A percentile compares a stretch with the other conserved stretches of the same genome.
phyloP scores from a whole-genome alignment of 2,888 invertebrate genomes.

The Sclerodermus sp. region DNA sequence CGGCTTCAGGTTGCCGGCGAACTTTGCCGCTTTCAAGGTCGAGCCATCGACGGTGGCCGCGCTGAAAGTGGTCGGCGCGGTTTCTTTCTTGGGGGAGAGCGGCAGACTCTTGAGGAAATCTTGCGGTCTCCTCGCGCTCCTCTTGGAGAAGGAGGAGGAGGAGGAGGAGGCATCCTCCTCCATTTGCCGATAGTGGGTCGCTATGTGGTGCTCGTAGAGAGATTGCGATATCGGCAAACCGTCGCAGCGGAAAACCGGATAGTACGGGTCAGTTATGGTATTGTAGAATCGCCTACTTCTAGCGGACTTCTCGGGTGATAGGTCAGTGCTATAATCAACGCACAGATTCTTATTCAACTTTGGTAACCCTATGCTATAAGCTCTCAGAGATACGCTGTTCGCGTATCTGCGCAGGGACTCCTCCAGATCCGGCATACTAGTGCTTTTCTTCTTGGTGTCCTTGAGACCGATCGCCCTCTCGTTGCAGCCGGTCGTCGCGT shows the following conservation, averaged over 20 bases:
- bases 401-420: slow-evolving; percentile 65
- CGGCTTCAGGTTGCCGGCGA: slow-evolving; percentile 32
- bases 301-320: slow-evolving; percentile 39
- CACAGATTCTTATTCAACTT: slow-evolving; percentile 48
- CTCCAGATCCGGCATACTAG: slow-evolving; percentile 68
- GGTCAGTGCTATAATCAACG: slow-evolving; percentile 28
- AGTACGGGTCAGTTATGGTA: slow-evolving; percentile 78
- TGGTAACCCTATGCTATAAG: slow-evolving; percentile 59
- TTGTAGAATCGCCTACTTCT: slow-evolving; percentile 60
- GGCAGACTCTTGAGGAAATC: neutral
- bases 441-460: slow-evolving; percentile 46
- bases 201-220: slow-evolving; percentile 71
- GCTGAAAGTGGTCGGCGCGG: neutral
- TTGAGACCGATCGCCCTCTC: slow-evolving; percentile 31
- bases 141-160: no score
- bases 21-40: slow-evolving; percentile 7
- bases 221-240: slow-evolving; percentile 75
- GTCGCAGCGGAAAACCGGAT: slow-evolving; percentile 75
- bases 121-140: neutral
- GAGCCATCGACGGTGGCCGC: neutral
- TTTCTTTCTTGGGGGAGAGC: neutral
- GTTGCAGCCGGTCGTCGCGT: slow-evolving; percentile 26
- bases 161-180: slow-evolving; percentile 21
- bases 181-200: slow-evolving; percentile 66
- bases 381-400: slow-evolving; percentile 63